Base-by-base conservation (phyloP, 2,888 invertebrate genomes). In the Arrhopalites spinosus region DNA sequence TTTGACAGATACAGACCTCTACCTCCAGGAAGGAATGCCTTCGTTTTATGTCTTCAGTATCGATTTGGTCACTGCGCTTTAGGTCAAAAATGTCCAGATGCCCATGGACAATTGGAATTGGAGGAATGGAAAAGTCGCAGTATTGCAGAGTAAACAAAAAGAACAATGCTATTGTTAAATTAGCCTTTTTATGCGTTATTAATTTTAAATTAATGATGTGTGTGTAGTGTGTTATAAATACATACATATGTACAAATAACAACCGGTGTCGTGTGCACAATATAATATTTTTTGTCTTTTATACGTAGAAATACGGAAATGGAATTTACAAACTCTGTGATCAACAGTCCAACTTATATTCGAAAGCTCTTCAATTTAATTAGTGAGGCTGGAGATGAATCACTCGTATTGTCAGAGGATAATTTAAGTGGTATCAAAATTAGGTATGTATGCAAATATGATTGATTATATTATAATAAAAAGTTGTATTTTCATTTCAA, bases 31-130 rank as follows among this genome's bases (percentile, higher is more conserved):
- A 61, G 72, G 2, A 79, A 78, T 64, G 73, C 79, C 17, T 81
- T 81, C 53, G 80, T 80, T 15, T 75, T 83, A 1, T 83, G 82
- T 69, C 77, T 83, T 29, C 81, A 79, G 45, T 78, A 79, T 73
- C 70, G 81, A 79, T 86, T 86, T 50, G 88, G 88, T 63, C 86
- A 86, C 59, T 93, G 92, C 84, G 88, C 90, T 67, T 90, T 90
- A 83, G 92, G 91, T 23, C 88, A 89, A 67, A 90, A 91, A 83
- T 93, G 93, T 84, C 90, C 91, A 13, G 90, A 91, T 84, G 93
- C 93, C 0, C 93, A 93, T 84, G 91, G 91, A 1, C 85, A 87
- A 27, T 90, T 89, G 67, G 93, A 93, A 84, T 85, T 92, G 11
- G 87, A 88, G 29, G 92, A 92, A 85, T 92, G 93, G 92, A 89